Evolutionary conservation across 2,113 vertebrate species (phyloP).

Genomic region (Neodon shergylaensis): DNA sequence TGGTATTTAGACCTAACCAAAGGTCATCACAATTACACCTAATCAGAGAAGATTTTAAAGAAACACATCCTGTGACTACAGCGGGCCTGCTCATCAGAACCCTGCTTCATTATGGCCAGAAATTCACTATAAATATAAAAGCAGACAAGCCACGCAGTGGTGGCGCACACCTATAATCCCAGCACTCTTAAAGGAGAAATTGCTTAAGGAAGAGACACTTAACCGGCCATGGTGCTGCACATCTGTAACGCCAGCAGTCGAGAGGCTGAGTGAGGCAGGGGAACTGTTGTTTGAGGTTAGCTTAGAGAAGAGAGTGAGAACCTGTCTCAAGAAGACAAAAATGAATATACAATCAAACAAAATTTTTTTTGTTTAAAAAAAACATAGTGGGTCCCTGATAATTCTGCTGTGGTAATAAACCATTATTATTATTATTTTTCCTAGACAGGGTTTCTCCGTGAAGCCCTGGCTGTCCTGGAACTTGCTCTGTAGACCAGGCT

Average conservation of each 20-base stretch:
- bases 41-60: background rate
- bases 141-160: background rate
- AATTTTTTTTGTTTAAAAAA: background rate
- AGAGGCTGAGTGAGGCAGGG: background rate
- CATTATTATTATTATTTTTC: background rate
- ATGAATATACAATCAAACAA: background rate
- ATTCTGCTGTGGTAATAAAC: background rate
- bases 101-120: background rate
- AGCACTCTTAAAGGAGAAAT: constrained; percentile 12
- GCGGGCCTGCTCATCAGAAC: background rate
- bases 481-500: background rate
- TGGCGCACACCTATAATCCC: background rate
- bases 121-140: background rate
- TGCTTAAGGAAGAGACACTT: background rate
- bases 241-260: too few species aligned
- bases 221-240: background rate
- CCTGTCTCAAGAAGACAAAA: background rate
- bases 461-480: background rate
- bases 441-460: background rate
- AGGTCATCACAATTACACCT: constrained; percentile 34
- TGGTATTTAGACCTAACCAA: constrained; percentile 56
- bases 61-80: background rate
- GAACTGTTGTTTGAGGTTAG: background rate
- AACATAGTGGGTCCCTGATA: background rate
- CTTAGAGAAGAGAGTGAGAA: background rate